Base-by-base conservation (phyloP, 1,140 invertebrate genomes). In the Bombus superbus region DNA sequence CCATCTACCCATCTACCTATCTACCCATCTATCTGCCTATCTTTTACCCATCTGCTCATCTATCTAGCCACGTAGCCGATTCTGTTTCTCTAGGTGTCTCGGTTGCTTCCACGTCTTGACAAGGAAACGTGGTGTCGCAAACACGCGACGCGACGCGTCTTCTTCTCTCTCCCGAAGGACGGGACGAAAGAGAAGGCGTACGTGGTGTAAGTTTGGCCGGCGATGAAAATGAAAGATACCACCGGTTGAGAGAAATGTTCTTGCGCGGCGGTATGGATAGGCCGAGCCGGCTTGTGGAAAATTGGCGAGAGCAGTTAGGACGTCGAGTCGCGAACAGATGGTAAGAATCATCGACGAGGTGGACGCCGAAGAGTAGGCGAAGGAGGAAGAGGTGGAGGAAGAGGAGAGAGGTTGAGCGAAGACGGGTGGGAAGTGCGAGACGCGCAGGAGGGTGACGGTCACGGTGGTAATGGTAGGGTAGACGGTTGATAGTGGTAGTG, bases 401-500 rank as follows among this genome's bases (percentile, higher is more conserved):
- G 76, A 57, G 57, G 73, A 42, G 77, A 77, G 79, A 72, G 57
- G 47, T 79, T 64, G 62, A n/a, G 62, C 28, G n/a, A 64, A 64
- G 62, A 66, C 11, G 5, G 80, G 32, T 42, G 80, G 69, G 72
- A 71, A 77, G 69, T 11, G 68, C 59, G 68, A 68, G 77, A 74
- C 40, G 78, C 53, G 83, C 76, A 79, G 64, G 83, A 80, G 71
- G 81, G 76, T 85, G 71, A 73, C 64, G 77, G 87, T 88, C 85
- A 80, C 62, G 75, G 87, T 81, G 57, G 66, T 83, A 81, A 81
- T 86, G 79, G 87, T 76, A 88, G 87, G 78, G 87, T 85, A 71
- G 87, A 38, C 79, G 78, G 35, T 85, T 64, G 83, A 85, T 80
- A 59, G 83, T 85, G 86, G 88, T 88, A 81, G 77, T 83, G 85